phyloP scores from a whole-genome alignment of 64 coral and sea anemone genomes.

The Cladopsammia gracilis region DNA sequence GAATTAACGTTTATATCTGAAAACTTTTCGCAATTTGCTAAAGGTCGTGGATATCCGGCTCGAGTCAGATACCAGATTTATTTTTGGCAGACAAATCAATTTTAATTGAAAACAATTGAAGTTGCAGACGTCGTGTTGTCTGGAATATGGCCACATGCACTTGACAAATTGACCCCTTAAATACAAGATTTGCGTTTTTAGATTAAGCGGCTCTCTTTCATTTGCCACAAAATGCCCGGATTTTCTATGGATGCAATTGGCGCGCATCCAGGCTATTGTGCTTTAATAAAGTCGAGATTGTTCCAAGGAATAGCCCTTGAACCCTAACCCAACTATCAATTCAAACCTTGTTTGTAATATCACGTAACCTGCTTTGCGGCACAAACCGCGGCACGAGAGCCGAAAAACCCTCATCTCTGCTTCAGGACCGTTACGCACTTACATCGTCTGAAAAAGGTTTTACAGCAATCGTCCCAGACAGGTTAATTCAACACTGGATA shows the following conservation, averaged over 20 bases:
- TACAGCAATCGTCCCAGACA: slow-evolving; percentile 4
- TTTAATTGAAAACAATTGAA: neutral
- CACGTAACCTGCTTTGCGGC: slow-evolving; percentile 9
- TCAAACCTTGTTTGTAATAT: slow-evolving; percentile 13
- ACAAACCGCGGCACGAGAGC: slow-evolving; percentile 33
- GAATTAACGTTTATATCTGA: neutral
- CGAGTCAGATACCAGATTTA: slow-evolving; percentile 14
- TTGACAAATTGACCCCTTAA: slow-evolving; percentile 23
- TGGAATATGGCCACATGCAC: neutral
- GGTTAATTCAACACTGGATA: slow-evolving; percentile 1
- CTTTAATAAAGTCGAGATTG: slow-evolving; percentile 50
- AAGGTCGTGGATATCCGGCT: slow-evolving; percentile 31
- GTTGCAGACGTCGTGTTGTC: slow-evolving; percentile 6
- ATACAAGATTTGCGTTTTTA: slow-evolving; percentile 1
- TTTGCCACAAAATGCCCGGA: neutral
- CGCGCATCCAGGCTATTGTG: neutral
- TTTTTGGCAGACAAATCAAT: slow-evolving; percentile 49
- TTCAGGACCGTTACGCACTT: neutral
- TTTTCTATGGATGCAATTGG: neutral
- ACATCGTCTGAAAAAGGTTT: slow-evolving; percentile 24
- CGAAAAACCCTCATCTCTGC: neutral
- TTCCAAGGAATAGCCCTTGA: slow-evolving; percentile 41
- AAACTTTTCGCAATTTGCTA: slow-evolving; percentile 12
- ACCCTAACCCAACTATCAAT: slow-evolving; percentile 5
- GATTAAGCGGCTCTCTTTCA: slow-evolving; percentile 20